Percentiles rank a stretch among this genome's conserved stretches.
These are phyloP conservation scores for Tenthredo livida DNA, from an alignment of 2,888 invertebrate species.

Conservation along the genomic window DNA sequence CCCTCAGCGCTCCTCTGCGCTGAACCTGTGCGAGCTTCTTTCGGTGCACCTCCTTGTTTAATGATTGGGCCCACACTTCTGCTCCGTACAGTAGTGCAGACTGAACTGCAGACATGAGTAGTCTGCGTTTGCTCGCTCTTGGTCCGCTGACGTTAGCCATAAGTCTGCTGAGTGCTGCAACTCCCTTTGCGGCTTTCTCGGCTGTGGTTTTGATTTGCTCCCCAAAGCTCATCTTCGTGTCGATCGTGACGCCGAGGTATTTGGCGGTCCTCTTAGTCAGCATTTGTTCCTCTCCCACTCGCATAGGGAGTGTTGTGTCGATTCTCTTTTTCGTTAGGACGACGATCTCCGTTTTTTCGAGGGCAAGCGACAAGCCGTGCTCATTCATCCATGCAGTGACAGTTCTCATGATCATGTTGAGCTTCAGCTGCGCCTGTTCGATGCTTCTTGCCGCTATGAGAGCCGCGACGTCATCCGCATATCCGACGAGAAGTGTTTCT, in stretches of 20 bases:
- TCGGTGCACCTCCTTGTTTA: slow-evolving; percentile 53
- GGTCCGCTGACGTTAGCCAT: slow-evolving; percentile 62
- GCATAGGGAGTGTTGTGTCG: slow-evolving; percentile 54
- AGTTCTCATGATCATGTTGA: slow-evolving; percentile 22
- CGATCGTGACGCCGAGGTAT: slow-evolving; percentile 60
- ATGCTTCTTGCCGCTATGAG: slow-evolving; percentile 55
- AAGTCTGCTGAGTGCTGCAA: slow-evolving; percentile 54
- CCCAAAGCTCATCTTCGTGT: slow-evolving; percentile 57
- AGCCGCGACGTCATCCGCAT: slow-evolving; percentile 42
- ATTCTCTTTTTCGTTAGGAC: slow-evolving; percentile 55
- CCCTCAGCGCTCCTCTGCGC: slow-evolving; percentile 55
- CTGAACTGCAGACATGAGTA: slow-evolving; percentile 57
- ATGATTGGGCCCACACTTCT: slow-evolving; percentile 54
- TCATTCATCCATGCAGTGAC: slow-evolving; percentile 51
- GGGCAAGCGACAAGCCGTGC: slow-evolving; percentile 56
- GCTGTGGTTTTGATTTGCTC: slow-evolving; percentile 39
- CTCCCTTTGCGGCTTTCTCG: slow-evolving; percentile 54
- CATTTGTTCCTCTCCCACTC: slow-evolving; percentile 56
- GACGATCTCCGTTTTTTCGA: slow-evolving; percentile 59
- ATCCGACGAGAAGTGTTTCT: slow-evolving; percentile 53
- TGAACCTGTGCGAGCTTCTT: slow-evolving; percentile 57
- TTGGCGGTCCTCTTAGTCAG: slow-evolving; percentile 57
- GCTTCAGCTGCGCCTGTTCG: slow-evolving; percentile 52
- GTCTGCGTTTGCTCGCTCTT: slow-evolving; percentile 50
- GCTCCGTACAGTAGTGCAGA: slow-evolving; percentile 60